These are phyloP conservation scores for Sipha flava DNA, from an alignment of 1,140 invertebrate species.

Conservation along the genomic window DNA sequence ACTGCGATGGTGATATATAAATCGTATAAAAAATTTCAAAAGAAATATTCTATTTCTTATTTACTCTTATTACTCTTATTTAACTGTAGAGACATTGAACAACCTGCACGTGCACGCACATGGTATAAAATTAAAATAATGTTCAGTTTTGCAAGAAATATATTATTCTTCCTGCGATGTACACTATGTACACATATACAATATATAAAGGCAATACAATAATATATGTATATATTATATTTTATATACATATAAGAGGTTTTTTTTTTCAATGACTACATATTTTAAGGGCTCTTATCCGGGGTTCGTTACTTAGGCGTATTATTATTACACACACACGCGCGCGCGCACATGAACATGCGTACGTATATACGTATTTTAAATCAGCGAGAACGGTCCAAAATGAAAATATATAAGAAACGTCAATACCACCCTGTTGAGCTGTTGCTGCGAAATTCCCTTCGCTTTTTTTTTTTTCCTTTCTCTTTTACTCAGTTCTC, in stretches of 20 bases:
- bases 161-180: no score
- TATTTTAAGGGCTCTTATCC: not conserved
- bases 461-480: not conserved
- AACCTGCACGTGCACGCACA: no score
- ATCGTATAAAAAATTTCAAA: no score
- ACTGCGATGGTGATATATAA: no score
- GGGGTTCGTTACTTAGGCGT: not conserved
- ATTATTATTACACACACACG: not conserved
- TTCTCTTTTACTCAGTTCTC: not conserved
- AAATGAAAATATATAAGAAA: constrained; percentile 15
- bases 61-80: no score
- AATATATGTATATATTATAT: not conserved
- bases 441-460: not conserved
- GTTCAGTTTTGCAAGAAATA: no score
- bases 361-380: not conserved
- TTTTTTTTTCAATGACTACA: not conserved
- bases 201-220: not conserved
- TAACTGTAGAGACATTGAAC: no score
- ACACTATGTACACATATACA: no score
- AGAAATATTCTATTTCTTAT: no score
- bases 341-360: not conserved
- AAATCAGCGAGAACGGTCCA: not conserved
- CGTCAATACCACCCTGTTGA: constrained; percentile 7
- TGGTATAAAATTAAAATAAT: no score
- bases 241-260: not conserved